Evolutionary conservation across 2,888 invertebrate species (phyloP).

Genomic region (Eutolmus rufibarbis): DNA sequence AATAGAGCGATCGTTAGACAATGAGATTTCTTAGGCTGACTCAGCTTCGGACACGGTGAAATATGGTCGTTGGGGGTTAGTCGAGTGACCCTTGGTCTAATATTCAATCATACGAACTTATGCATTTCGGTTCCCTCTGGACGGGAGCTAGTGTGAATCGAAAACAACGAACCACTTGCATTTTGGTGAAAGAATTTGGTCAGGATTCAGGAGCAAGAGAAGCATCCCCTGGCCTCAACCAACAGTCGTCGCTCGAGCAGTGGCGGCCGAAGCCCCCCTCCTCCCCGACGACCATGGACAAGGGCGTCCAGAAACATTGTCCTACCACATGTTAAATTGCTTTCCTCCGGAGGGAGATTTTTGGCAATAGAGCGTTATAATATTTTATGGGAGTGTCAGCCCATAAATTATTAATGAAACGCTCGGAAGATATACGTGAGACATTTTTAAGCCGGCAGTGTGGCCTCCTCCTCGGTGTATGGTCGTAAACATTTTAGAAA

Average conservation of each 20-base stretch:
- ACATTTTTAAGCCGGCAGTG: constrained; percentile 5
- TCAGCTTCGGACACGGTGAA: background rate
- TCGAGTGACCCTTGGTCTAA: background rate
- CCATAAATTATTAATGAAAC: constrained; percentile 36
- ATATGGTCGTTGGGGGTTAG: background rate
- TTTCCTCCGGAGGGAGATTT: constrained; percentile 5
- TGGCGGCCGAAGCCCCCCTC: background rate
- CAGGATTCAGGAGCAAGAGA: background rate
- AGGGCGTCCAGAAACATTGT: background rate
- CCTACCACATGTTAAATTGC: constrained; percentile 22
- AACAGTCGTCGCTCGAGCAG: background rate
- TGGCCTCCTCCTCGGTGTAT: background rate
- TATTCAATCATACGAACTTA: background rate
- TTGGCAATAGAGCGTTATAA: constrained; percentile 28
- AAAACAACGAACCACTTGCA: background rate
- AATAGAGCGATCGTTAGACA: background rate
- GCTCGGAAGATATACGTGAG: constrained; percentile 6
- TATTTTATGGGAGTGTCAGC: constrained; percentile 22
- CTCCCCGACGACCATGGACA: background rate
- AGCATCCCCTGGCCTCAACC: background rate
- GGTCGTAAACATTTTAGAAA: constrained; percentile 4
- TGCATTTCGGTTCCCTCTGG: background rate
- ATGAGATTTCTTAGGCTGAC: background rate
- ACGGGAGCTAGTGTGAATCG: background rate
- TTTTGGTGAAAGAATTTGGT: background rate